Conservation (phyloP, 2,797 vertebrate genomes). For the Cyclura pinguis region DNA sequence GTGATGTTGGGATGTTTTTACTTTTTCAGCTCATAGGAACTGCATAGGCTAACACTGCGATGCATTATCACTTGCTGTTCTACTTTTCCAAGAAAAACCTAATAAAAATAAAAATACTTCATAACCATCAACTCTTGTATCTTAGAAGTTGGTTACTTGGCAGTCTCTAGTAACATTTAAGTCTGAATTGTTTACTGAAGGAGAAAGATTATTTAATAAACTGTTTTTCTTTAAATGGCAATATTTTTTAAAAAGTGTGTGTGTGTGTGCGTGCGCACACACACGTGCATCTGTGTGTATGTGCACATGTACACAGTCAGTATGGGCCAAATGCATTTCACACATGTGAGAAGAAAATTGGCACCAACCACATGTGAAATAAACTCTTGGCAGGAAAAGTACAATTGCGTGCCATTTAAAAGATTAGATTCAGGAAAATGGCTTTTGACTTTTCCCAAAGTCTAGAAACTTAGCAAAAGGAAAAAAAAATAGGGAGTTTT, state of each 20-base stretch:
- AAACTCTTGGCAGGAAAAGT: constrained; percentile 71
- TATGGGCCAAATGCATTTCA: constrained; percentile 72
- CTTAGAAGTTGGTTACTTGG: constrained; percentile 60
- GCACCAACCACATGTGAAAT: constrained; percentile 68
- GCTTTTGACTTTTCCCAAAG: constrained; percentile 62
- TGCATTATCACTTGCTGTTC: constrained; percentile 60
- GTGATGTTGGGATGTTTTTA: constrained; percentile 62
- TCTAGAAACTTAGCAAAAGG: constrained; percentile 59
- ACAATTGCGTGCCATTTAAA: constrained; percentile 69
- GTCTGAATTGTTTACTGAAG: constrained; percentile 66
- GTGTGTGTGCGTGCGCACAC: too few relatives aligned
- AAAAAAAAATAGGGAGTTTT: constrained; percentile 46
- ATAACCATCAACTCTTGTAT: constrained; percentile 59
- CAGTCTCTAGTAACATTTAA: constrained; percentile 67
- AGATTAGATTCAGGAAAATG: constrained; percentile 73
- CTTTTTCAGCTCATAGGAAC: constrained; percentile 39
- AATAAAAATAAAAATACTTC: constrained; percentile 71
- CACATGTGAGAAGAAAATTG: constrained; percentile 74
- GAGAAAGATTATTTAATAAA: constrained; percentile 58
- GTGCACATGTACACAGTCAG: constrained; percentile 55
- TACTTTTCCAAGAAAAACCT: constrained; percentile 77
- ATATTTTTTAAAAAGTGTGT: constrained; percentile 32
- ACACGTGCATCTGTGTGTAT: too few relatives aligned
- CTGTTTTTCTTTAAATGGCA: constrained; percentile 55
- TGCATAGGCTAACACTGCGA: constrained; percentile 53